Conservation (phyloP, 2,888 invertebrate genomes). For the Plagiodera versicolora region DNA sequence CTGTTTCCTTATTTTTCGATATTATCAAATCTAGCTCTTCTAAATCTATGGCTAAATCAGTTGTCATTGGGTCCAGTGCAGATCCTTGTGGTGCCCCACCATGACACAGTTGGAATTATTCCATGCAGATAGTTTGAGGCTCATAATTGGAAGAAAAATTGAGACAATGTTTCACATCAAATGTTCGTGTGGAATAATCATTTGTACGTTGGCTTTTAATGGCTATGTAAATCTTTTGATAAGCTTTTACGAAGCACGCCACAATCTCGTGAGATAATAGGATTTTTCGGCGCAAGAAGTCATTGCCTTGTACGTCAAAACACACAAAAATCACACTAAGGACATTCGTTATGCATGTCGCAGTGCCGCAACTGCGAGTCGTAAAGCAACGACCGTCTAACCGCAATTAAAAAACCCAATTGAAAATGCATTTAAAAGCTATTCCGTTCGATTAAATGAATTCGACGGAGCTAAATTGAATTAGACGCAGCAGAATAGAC, state of each 20-base stretch:
- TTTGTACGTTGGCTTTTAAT: conserved; percentile 29
- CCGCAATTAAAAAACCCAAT: conserved; percentile 37
- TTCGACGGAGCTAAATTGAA: conserved; percentile 44
- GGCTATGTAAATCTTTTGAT: conserved; percentile 29
- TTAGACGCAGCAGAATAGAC: conserved; percentile 31
- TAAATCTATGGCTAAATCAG: no score
- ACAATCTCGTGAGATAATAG: not conserved
- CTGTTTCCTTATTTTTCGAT: no score
- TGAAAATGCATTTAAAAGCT: conserved; percentile 38
- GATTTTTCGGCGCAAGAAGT: not conserved
- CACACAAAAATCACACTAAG: no score
- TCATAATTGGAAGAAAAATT: no score
- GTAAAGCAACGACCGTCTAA: conserved; percentile 14
- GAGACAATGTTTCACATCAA: not conserved
- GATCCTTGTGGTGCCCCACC: no score
- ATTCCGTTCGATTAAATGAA: conserved; percentile 46
- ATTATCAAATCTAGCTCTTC: no score
- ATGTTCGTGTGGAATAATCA: conserved; percentile 29
- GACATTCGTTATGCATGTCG: no score
- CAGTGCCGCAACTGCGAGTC: no score
- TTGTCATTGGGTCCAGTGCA: no score
- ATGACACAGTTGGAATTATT: no score
- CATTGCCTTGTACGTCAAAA: no score
- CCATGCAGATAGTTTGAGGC: no score
- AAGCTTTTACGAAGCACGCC: conserved; percentile 19